These are phyloP conservation scores for Axis porcinus DNA, from an alignment of 2,113 vertebrate species.

Conservation along the genomic window DNA sequence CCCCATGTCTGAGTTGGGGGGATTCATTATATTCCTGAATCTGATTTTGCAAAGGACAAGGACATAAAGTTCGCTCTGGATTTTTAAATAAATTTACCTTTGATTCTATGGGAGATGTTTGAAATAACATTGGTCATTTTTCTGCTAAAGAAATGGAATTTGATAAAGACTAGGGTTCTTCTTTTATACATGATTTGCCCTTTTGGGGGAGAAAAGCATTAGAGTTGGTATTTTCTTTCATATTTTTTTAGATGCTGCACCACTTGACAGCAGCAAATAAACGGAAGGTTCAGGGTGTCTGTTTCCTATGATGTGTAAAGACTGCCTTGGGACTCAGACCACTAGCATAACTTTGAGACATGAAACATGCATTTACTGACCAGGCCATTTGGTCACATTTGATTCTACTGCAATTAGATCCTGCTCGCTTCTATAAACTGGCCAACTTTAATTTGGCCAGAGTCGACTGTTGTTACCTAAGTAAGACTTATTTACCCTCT, in stretches of 20 bases:
- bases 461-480: conserved; percentile 36
- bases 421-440: background rate
- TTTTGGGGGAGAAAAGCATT: background rate
- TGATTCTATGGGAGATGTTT: background rate
- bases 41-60: background rate
- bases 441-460: conserved; percentile 46
- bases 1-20: background rate
- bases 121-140: background rate
- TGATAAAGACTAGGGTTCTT: conserved; percentile 20
- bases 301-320: conserved; percentile 25
- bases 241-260: background rate
- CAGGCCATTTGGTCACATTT: conserved; percentile 6
- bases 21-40: background rate
- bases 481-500: conserved; percentile 38
- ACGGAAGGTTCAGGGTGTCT: conserved; percentile 12
- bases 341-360: conserved; percentile 36
- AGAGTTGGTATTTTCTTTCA: conserved; percentile 26
- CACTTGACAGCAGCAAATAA: conserved; percentile 19
- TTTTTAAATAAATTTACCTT: conserved; percentile 32
- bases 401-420: conserved; percentile 40
- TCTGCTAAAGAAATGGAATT: background rate
- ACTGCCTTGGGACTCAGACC: conserved; percentile 27
- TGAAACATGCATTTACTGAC: conserved; percentile 22
- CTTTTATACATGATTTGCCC: background rate
- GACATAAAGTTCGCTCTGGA: background rate